Evolutionary conservation across 2,797 vertebrate species (phyloP).

Genomic region (Chanos chanos): DNA sequence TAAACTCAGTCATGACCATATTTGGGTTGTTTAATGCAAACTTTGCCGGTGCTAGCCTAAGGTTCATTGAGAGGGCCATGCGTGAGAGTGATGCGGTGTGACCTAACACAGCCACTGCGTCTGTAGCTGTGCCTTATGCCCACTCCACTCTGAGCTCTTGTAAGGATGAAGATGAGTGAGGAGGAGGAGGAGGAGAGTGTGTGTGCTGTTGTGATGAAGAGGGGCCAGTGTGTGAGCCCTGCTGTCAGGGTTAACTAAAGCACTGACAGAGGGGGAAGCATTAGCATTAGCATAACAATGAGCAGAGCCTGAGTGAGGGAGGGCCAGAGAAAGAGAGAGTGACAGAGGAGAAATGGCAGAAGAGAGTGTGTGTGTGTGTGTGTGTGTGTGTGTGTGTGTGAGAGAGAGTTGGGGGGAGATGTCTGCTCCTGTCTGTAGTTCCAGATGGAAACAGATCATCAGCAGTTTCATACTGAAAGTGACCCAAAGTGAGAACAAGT

Average conservation of each 20-base stretch:
- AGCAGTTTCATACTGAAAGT: constrained; percentile 94
- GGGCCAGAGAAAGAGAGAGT: constrained; percentile 45
- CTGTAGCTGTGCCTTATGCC: no score
- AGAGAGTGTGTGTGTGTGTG: constrained; percentile 35
- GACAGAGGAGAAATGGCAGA: constrained; percentile 53
- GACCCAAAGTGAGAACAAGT: constrained; percentile 68
- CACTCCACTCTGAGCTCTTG: no score
- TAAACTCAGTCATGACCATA: no score
- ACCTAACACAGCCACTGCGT: no score
- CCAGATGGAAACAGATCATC: constrained; percentile 92
- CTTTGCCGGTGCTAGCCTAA: no score
- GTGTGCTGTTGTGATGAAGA: constrained; percentile 12
- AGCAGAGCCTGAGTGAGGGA: constrained; percentile 59
- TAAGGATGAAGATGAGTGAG: no score
- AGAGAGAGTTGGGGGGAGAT: constrained; percentile 68
- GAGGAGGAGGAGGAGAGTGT: no score
- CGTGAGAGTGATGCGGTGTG: no score
- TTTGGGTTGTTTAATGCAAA: no score
- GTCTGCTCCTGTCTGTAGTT: constrained; percentile 82
- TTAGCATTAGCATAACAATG: constrained; percentile 79
- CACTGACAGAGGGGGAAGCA: constrained; percentile 51
- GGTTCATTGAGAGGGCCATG: no score
- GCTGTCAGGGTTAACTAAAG: constrained; percentile 56
- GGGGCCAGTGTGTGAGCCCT: constrained; percentile 26
- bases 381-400: constrained; percentile 7